phyloP scores from a whole-genome alignment of 2,113 vertebrate species.

The Neofelis nebulosa region DNA sequence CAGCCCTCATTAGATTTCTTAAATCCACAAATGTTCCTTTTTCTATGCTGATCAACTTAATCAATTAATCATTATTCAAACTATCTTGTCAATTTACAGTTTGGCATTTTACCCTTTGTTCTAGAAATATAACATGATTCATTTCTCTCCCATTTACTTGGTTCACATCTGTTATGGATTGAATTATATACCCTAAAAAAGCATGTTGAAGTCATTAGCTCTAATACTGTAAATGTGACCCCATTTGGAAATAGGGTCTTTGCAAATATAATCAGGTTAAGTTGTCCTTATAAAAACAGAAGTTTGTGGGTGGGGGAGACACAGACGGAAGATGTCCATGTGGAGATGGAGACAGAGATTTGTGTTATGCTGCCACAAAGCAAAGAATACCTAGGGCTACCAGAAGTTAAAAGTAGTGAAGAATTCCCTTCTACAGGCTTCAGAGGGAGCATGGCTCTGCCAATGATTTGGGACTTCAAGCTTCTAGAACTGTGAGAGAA shows the following conservation, averaged over 20 bases:
- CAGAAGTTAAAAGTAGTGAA: not conserved
- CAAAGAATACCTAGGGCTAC: not conserved
- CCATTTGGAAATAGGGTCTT: not conserved
- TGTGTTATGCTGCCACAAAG: not conserved
- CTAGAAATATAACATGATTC: not conserved
- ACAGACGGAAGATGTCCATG: not conserved
- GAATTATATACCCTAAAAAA: not conserved
- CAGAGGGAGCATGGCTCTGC: not conserved
- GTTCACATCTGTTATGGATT: not conserved
- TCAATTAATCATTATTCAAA: not conserved
- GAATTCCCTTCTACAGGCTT: not conserved
- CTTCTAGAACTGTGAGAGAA: not conserved
- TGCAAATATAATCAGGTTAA: not conserved
- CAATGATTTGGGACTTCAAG: not conserved
- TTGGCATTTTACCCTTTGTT: not conserved
- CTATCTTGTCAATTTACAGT: not conserved
- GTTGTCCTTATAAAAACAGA: not conserved
- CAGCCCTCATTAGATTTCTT: too few relatives aligned
- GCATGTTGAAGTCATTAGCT: not conserved
- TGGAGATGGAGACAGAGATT: not conserved
- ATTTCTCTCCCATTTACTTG: not conserved
- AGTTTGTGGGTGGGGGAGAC: not conserved
- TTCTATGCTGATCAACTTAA: not conserved
- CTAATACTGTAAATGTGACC: not conserved
- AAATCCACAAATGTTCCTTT: not conserved